phyloP scores from a whole-genome alignment of 35 echinoderm and acorn worm genomes.

The Ptychodera flava region DNA sequence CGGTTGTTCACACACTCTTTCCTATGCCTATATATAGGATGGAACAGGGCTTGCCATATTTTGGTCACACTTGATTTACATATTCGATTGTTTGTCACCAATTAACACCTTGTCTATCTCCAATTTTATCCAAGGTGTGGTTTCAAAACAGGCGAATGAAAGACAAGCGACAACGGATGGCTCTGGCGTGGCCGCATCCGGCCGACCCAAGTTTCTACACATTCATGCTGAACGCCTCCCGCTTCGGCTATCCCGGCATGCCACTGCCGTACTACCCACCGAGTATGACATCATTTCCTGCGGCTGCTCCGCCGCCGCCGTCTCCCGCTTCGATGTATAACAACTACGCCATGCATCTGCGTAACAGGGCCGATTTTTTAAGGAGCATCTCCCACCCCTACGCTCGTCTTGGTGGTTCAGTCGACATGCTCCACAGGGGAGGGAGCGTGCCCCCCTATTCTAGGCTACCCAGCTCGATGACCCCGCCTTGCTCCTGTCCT shows the following conservation, averaged over 20 bases:
- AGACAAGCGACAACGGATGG: slow-evolving; percentile 92
- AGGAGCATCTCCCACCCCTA: slow-evolving; percentile 34
- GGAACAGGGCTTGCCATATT: background rate
- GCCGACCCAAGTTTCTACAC: slow-evolving; percentile 90
- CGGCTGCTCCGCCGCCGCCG: slow-evolving; percentile 20
- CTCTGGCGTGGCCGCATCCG: slow-evolving; percentile 85
- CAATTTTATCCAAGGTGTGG: slow-evolving; percentile 68
- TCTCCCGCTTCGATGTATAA: slow-evolving; percentile 18
- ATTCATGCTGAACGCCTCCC: slow-evolving; percentile 60
- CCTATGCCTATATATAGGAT: too few species aligned
- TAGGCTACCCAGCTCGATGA: background rate
- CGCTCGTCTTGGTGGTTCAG: slow-evolving; percentile 3
- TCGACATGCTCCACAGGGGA: background rate
- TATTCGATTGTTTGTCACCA: background rate
- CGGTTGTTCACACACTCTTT: background rate
- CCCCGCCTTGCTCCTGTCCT: background rate
- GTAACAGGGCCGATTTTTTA: slow-evolving; percentile 64
- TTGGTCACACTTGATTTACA: background rate
- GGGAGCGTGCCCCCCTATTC: background rate
- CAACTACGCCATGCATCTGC: slow-evolving; percentile 79
- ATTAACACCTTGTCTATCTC: slow-evolving; percentile 6
- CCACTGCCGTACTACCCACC: slow-evolving; percentile 83
- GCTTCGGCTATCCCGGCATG: slow-evolving; percentile 64
- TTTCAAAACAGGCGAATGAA: slow-evolving; percentile 99
- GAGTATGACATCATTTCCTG: slow-evolving; percentile 27